Evolutionary conservation across 1,140 invertebrate genomes (phyloP).

Genomic region (Brachionus calyciflorus): DNA sequence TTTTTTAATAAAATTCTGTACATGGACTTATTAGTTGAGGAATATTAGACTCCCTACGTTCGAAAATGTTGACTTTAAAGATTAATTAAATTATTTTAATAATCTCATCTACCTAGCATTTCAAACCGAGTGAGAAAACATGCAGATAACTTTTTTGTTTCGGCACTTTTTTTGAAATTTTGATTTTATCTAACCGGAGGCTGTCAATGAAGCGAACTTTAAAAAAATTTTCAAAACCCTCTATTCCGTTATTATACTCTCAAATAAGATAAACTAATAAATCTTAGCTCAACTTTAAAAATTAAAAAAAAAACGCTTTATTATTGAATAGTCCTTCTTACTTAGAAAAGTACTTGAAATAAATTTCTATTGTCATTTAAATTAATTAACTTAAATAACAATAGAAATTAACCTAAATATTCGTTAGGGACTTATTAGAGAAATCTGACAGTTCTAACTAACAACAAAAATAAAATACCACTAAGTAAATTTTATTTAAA

Average conservation of each 20-base stretch:
- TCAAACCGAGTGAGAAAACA: constrained; percentile 36
- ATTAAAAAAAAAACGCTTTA: not conserved
- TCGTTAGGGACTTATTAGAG: constrained; percentile 32
- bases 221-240: too few species aligned
- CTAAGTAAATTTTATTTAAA: too few species aligned
- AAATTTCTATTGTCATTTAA: not conserved
- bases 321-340: not conserved
- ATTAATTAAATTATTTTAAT: not conserved
- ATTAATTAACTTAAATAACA: constrained; percentile 31
- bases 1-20: not conserved
- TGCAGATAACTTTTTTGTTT: not conserved
- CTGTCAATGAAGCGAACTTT: too few species aligned
- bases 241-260: too few species aligned
- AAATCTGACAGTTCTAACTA: not conserved
- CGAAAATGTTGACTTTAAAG: not conserved
- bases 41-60: not conserved
- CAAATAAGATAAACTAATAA: not conserved
- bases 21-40: constrained; percentile 24
- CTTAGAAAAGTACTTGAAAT: constrained; percentile 29
- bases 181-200: too few species aligned
- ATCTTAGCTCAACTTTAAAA: not conserved
- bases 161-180: not conserved
- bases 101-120: not conserved
- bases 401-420: constrained; percentile 44
- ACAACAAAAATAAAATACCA: not conserved